Evolutionary conservation across 2,113 vertebrate genomes (phyloP).

Genomic region (Calidris pygmaea): DNA sequence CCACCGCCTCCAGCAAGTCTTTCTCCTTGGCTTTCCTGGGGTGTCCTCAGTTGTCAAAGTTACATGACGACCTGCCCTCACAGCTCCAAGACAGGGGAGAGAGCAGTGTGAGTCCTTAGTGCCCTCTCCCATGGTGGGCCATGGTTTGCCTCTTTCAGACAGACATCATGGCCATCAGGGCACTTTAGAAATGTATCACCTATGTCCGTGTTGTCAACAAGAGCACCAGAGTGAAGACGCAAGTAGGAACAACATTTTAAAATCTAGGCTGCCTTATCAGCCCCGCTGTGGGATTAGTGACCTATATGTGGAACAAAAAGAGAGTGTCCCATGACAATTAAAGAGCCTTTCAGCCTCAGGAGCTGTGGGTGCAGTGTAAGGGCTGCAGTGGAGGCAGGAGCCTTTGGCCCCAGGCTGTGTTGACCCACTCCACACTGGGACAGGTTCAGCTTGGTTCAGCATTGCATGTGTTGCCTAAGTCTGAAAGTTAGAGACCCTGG

Average conservation of each 20-base stretch:
- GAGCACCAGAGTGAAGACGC: background rate
- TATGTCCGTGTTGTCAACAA: background rate
- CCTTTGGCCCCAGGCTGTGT: background rate
- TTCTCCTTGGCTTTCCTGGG: background rate
- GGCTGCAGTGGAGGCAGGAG: background rate
- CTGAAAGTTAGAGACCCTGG: background rate
- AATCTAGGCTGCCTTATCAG: background rate
- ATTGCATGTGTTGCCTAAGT: background rate
- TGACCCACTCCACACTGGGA: rapidly evolving
- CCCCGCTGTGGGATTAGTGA: background rate
- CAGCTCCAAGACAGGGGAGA: background rate
- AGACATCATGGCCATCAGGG: background rate
- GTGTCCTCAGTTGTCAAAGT: background rate
- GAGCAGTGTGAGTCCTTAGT: background rate
- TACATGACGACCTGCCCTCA: background rate
- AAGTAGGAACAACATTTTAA: background rate
- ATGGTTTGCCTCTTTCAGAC: background rate
- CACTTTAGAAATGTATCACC: background rate
- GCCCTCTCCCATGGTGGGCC: background rate
- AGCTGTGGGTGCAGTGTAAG: background rate
- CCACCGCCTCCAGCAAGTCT: background rate
- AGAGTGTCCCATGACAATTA: background rate
- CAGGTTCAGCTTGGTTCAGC: background rate
- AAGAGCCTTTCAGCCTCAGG: background rate
- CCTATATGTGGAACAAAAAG: background rate